These are phyloP conservation scores for Zaprionus tsacasi DNA, from an alignment of 1,140 invertebrate genomes.

Conservation along the genomic window DNA sequence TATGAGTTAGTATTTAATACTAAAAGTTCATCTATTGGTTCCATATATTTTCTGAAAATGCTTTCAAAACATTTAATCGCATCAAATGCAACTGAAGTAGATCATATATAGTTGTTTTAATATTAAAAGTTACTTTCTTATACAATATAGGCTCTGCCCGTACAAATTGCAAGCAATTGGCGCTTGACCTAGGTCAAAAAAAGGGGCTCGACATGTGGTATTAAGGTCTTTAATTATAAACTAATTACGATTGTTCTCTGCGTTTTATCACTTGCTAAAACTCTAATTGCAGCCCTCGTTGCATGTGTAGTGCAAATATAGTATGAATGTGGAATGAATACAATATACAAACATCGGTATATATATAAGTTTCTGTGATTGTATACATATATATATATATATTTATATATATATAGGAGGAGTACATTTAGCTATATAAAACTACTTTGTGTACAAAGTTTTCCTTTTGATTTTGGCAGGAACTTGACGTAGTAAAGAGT, in stretches of 20 bases:
- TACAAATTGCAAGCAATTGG: not conserved
- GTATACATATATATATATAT: conserved; percentile 15
- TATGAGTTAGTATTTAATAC: conserved; percentile 1
- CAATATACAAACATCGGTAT: conserved; percentile 6
- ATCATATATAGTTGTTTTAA: too few species aligned
- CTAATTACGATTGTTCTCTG: conserved; percentile 1
- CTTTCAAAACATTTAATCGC: not conserved
- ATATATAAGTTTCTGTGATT: not conserved
- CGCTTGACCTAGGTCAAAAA: not conserved
- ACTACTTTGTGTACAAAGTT: conserved; percentile 9
- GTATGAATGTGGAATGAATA: conserved; percentile 22
- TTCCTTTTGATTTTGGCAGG: conserved; percentile 39
- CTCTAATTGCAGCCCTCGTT: conserved; percentile 20
- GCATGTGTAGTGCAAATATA: conserved; percentile 45
- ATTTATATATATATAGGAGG: not conserved
- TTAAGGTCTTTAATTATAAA: not conserved
- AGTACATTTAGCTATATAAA: not conserved
- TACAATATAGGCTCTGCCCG: not conserved
- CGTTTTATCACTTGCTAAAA: conserved; percentile 12
- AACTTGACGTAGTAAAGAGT: conserved; percentile 15
- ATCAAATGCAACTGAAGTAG: not conserved
- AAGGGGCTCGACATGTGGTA: not conserved
- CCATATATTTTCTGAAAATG: not conserved
- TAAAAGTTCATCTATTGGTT: not conserved
- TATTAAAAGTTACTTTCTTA: conserved; percentile 28